Evolutionary conservation across 1,140 invertebrate species (phyloP).

Genomic region (Aphelenchoides besseyi): DNA sequence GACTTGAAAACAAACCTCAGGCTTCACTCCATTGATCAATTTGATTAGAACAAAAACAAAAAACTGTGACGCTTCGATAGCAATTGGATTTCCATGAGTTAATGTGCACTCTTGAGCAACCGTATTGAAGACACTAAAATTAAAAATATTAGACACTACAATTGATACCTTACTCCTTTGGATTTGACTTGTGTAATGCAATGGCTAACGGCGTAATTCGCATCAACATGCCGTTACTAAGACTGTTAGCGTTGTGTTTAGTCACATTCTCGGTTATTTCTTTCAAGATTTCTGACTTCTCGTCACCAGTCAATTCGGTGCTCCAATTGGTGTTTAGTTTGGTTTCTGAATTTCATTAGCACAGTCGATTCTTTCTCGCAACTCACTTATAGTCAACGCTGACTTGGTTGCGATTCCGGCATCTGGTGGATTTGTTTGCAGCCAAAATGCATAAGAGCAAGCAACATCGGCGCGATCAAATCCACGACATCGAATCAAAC

Average conservation of each 20-base stretch:
- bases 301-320: neutral
- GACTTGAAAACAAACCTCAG: conserved; percentile 7
- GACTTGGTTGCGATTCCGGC: conserved; percentile 30
- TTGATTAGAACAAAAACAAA: conserved; percentile 29
- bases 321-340: conserved; percentile 16
- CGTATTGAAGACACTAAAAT: conserved; percentile 22
- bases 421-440: conserved; percentile 31
- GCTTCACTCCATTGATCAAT: conserved; percentile 26
- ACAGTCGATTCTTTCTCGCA: too few species aligned
- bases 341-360: too few species aligned
- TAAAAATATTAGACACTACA: neutral
- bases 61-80: conserved; percentile 20
- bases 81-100: conserved; percentile 35
- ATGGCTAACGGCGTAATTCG: conserved; percentile 39
- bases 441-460: conserved; percentile 31
- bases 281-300: conserved; percentile 12
- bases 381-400: conserved; percentile 23
- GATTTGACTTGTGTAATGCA: conserved; percentile 12
- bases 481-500: conserved; percentile 12
- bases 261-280: conserved; percentile 26
- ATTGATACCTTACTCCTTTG: conserved; percentile 22
- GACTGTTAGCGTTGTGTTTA: conserved; percentile 19
- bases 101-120: conserved; percentile 23
- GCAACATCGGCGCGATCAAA: conserved; percentile 32
- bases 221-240: conserved; percentile 41